phyloP scores from a whole-genome alignment of 2,797 vertebrate species.

The Borostomias antarcticus region DNA sequence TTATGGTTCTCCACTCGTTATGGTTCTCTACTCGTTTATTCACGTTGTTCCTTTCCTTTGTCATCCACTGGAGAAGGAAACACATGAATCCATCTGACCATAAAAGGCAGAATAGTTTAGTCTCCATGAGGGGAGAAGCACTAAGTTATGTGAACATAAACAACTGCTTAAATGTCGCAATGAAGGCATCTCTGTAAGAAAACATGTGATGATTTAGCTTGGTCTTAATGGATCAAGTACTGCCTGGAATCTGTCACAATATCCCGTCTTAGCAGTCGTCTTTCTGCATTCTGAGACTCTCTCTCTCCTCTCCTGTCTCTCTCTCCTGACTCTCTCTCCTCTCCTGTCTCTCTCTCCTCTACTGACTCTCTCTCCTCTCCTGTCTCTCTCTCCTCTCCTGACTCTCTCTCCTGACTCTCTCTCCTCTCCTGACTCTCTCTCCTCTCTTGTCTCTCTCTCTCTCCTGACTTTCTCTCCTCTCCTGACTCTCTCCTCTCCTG shows the following conservation, averaged over 20 bases:
- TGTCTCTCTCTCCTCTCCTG: too few species aligned
- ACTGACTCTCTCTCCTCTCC: too few species aligned
- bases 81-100: background rate
- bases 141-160: conserved; percentile 1
- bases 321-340: too few species aligned
- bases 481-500: too few species aligned
- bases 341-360: conserved; percentile 13
- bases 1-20: too few species aligned
- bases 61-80: background rate
- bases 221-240: conserved; percentile 17
- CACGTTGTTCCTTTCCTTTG: too few species aligned
- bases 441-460: too few species aligned
- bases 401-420: too few species aligned
- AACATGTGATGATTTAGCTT: conserved; percentile 8
- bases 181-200: background rate
- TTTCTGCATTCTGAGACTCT: conserved; percentile 10
- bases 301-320: background rate
- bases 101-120: conserved; percentile 5
- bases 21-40: too few species aligned
- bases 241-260: conserved; percentile 16
- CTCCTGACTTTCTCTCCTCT: too few species aligned
- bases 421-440: too few species aligned
- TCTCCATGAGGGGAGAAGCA: background rate
- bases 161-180: background rate
- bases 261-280: background rate